Evolutionary conservation across 1,140 invertebrate species (phyloP).

Genomic region (Aleiodes sp.): DNA sequence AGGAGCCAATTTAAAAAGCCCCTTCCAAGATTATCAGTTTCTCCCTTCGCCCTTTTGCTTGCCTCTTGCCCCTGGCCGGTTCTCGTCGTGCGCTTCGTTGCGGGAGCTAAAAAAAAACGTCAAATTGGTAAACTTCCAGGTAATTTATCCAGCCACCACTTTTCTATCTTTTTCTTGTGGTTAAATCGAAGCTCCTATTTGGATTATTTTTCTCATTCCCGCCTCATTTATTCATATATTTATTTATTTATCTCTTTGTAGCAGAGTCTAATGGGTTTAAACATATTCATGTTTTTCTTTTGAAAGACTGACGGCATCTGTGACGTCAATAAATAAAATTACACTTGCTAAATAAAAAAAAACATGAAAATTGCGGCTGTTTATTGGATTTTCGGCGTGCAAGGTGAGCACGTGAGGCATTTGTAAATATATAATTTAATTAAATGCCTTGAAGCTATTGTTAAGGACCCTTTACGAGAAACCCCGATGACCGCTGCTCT

Average conservation of each 20-base stretch:
- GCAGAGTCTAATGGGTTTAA: no score
- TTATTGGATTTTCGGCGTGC: constrained; percentile 1
- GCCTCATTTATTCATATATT: constrained; percentile 3
- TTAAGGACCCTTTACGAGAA: constrained; percentile 17
- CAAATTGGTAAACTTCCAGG: constrained; percentile 60
- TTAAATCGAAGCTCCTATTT: constrained; percentile 29
- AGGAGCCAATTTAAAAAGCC: constrained; percentile 67
- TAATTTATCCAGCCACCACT: constrained; percentile 56
- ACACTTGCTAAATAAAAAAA: neutral
- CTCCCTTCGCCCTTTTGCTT: neutral
- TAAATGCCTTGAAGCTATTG: constrained; percentile 29
- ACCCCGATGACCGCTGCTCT: constrained; percentile 30
- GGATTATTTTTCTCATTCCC: constrained; percentile 8
- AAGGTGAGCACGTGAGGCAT: constrained; percentile 15
- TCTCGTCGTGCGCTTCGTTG: constrained; percentile 9
- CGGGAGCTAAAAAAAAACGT: constrained; percentile 27
- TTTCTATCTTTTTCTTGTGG: constrained; percentile 54
- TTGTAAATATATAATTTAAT: constrained; percentile 30
- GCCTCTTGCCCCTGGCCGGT: neutral
- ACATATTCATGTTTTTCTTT: no score
- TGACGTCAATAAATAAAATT: constrained; percentile 23
- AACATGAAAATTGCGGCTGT: neutral
- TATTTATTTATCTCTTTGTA: neutral
- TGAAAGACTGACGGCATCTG: no score
- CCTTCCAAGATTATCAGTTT: constrained; percentile 62